These are phyloP conservation scores for Tretioscincus oriximinensis DNA, from an alignment of 2,113 vertebrate genomes.

Conservation along the genomic window DNA sequence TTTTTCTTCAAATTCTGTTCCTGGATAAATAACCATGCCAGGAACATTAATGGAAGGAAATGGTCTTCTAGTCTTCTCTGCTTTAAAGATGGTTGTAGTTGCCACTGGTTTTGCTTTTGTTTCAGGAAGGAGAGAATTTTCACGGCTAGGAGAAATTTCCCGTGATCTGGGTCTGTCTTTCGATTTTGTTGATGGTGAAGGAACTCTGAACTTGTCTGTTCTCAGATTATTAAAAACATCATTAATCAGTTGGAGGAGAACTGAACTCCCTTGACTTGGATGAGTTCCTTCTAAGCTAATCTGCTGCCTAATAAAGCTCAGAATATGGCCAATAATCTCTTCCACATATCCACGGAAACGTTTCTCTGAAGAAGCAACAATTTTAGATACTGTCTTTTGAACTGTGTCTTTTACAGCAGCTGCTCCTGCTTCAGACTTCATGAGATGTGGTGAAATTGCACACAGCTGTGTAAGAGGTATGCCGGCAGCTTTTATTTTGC, in stretches of 20 bases:
- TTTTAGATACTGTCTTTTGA: slow-evolving; percentile 16
- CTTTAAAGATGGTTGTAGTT: neutral
- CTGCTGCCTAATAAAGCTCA: neutral
- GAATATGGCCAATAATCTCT: slow-evolving; percentile 16
- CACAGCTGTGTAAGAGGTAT: slow-evolving; percentile 14
- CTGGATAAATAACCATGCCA: slow-evolving; percentile 17
- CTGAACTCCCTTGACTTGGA: neutral
- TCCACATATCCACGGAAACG: slow-evolving; percentile 13
- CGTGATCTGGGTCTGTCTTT: neutral
- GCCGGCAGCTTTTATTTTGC: slow-evolving; percentile 10
- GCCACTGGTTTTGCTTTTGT: too few relatives aligned
- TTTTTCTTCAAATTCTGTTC: neutral
- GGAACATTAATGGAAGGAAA: slow-evolving; percentile 13
- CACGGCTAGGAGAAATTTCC: neutral
- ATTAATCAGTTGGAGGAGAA: slow-evolving; percentile 17
- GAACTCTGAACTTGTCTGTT: neutral
- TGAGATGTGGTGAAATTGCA: neutral
- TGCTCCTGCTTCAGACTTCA: neutral
- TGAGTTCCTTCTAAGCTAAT: neutral
- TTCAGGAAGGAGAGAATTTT: neutral
- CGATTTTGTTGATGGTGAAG: neutral
- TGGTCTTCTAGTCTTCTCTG: neutral
- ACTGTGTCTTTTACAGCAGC: slow-evolving; percentile 5
- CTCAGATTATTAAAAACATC: slow-evolving; percentile 13
- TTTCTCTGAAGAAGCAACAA: slow-evolving; percentile 3